phyloP scores from a whole-genome alignment of 92 coral and sea anemone genomes.

The Parazoanthus swiftii region DNA sequence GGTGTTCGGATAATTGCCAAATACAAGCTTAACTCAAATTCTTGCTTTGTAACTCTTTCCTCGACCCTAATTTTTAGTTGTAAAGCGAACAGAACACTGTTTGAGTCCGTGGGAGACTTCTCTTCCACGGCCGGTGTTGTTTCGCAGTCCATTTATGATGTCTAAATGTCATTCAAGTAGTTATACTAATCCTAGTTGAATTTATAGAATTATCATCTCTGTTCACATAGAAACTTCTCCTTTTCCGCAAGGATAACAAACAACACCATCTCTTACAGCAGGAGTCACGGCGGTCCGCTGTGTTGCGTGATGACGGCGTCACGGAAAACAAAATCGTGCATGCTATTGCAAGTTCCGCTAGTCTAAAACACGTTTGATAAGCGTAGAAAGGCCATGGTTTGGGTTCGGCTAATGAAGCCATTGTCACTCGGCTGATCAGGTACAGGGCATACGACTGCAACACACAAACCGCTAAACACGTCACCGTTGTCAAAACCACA shows the following conservation, averaged over 20 bases:
- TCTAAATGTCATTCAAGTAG: neutral
- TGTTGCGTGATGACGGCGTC: conserved; percentile 23
- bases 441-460: conserved; percentile 13
- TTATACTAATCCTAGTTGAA: neutral
- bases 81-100: no score
- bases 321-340: conserved; percentile 34
- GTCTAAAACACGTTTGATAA: conserved; percentile 29
- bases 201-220: neutral
- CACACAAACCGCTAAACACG: conserved; percentile 3
- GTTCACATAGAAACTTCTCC: neutral
- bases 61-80: no score
- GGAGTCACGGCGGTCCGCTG: neutral
- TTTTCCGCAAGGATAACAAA: neutral
- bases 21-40: neutral
- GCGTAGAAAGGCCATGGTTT: conserved; percentile 30
- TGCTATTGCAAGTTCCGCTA: conserved; percentile 37
- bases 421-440: neutral
- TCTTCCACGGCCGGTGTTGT: no score
- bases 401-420: neutral
- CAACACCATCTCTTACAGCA: neutral
- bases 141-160: neutral
- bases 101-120: no score
- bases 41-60: neutral
- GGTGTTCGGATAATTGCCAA: neutral
- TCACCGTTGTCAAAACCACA: neutral